Evolutionary conservation across 2,113 vertebrate species (phyloP), one percentile per base, ranked within the genome.

Genomic region (Lontra canadensis): DNA sequence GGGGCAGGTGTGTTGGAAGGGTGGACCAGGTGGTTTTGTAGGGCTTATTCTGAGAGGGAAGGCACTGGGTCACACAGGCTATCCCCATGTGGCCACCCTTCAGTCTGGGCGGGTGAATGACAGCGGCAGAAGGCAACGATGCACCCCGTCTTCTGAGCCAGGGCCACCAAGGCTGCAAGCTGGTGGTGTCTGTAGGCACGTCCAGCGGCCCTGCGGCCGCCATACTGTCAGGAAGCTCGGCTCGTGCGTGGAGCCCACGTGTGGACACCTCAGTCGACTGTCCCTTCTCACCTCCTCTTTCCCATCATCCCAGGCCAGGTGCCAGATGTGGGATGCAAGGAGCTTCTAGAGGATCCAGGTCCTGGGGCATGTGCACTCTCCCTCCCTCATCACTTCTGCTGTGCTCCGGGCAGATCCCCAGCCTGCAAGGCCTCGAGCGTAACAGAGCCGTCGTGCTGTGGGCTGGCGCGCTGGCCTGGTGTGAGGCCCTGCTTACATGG

Each of bases 351-450:
- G 0, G 57, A 42, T 6, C 7, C 34, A 57, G 7, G 49, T 57
- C 20, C 49, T 81, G 1, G 7, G n/a, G 15, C 7, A 26, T 11
- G 6, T 12, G 36, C 55, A 29, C 18, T 18, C 25, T 26, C 25
- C 36, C 36, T 17, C 3, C 57, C 36, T 61, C 57, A 1, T 7
- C 18, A 4, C 29, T 25, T 44, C 63, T 36, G 63, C 61, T 67
- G 61, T 15, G 31, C 18, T 20, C 83, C 4, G 8, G 7, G 3
- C 83, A n/a, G 10, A 4, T 23, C 34, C 61, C 42, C 14, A 21
- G 20, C 31, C 63, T 1, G 18, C 63, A 8, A 31, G 34, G 5
- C 34, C 61, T 42, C 2, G 4, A 1, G 4, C 1, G 0, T 29
- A 6, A 29, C 26, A 31, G 4, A 26, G 2, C 14, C 4, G 25